Evolutionary conservation across 2,888 invertebrate species (phyloP).

Genomic region (Diarsia rubi): DNA sequence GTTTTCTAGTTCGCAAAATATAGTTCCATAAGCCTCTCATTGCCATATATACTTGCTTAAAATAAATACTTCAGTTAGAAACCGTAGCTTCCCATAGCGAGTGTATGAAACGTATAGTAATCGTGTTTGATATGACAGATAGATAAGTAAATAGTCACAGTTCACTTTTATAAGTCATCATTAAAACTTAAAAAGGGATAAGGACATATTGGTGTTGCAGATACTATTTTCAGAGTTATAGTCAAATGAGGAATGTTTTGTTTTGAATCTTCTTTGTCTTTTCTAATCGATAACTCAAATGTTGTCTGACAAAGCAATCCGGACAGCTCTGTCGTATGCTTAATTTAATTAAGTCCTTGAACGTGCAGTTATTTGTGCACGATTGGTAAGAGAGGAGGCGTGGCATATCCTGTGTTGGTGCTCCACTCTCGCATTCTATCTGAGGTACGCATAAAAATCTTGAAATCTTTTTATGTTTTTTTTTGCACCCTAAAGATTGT

Average conservation of each 20-base stretch:
- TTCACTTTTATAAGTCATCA: conserved; percentile 42
- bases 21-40: conserved; percentile 61
- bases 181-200: conserved; percentile 27
- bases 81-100: conserved; percentile 52
- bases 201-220: conserved; percentile 9
- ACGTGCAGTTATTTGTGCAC: too few relatives aligned
- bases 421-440: too few relatives aligned
- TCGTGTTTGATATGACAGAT: conserved; percentile 38
- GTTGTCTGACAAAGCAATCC: too few relatives aligned
- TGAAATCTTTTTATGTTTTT: not conserved
- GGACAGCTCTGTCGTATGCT: too few relatives aligned
- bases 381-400: too few relatives aligned
- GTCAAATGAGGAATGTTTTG: not conserved
- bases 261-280: not conserved
- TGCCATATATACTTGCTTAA: conserved; percentile 63
- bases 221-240: not conserved
- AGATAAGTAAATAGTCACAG: conserved; percentile 46
- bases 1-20: conserved; percentile 35
- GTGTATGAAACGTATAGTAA: conserved; percentile 35
- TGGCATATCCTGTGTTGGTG: too few relatives aligned
- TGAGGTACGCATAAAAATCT: too few relatives aligned
- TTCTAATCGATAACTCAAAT: too few relatives aligned
- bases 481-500: too few relatives aligned
- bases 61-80: conserved; percentile 56
- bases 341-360: too few relatives aligned